Evolutionary conservation across 1,140 invertebrate species (phyloP), one percentile per base, ranked within the genome.

Genomic region (Microvelia longipes): DNA sequence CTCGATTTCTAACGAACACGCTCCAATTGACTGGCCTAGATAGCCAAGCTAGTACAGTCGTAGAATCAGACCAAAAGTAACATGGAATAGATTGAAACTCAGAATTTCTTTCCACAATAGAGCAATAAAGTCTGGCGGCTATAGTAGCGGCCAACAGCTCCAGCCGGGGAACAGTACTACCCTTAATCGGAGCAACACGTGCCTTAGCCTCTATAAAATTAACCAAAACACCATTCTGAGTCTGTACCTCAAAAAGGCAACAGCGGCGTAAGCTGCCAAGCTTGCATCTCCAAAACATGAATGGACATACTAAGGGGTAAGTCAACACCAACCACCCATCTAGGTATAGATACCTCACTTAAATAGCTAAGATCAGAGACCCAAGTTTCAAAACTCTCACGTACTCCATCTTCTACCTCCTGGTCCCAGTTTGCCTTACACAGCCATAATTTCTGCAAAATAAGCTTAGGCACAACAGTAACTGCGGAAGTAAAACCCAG

Each of bases 1-100:
- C n/a, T 13, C 80, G 68, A 71, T 81, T 78, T 0, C 77, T 75
- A 0, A 80, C 77, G 71, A 79, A 82, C 0, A 73, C 70, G 72
- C 81, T 78, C 69, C 76, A 79, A 0, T 71, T 63, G 71, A 68
- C 11, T 73, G 2, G 25, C 67, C 69, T 1, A 68, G 69, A 50
- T n/a, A 81, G 73, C 78, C 79, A 80, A 11, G 50, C n/a, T 0
- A 79, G 64, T 5, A 77, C 75, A 0, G 75, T 75, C 5, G 64
- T 72, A 0, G 78, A 78, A 73, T 81, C 79, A 0, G 73, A 73
- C 77, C 79, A 80, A 29, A 27, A 74, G 73, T 5, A 70, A 29
- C 1, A 73, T 71, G 61, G n/a, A 73, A 62, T 0, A n/a, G 11
- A 61, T 71, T 27, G 11, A 30, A 77, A 68, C 79, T 29, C 61